phyloP scores from a whole-genome alignment of 2,888 invertebrate genomes.

The Aelia acuminata region DNA sequence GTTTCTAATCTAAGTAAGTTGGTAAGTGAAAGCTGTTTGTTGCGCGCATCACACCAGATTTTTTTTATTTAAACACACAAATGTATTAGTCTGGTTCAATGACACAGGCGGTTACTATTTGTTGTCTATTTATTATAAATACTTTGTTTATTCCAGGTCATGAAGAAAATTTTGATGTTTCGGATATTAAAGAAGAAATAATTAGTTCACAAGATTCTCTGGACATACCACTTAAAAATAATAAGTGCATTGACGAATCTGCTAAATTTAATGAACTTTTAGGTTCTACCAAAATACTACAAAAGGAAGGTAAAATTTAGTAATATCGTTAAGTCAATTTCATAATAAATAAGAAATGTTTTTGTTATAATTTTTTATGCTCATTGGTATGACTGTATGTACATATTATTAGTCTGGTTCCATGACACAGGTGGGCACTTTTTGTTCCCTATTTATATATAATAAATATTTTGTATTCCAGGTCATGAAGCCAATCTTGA shows the following conservation, averaged over 20 bases:
- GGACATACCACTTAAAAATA: background rate
- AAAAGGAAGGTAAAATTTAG: background rate
- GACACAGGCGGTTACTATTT: background rate
- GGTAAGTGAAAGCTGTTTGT: too few species aligned
- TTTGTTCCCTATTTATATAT: background rate
- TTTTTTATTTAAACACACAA: too few species aligned
- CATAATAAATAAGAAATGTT: background rate
- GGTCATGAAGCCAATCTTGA: background rate
- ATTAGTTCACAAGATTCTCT: constrained; percentile 4
- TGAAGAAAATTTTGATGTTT: background rate
- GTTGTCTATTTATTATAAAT: background rate
- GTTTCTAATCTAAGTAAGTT: too few species aligned
- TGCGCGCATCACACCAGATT: too few species aligned
- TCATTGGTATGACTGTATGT: background rate
- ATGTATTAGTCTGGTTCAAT: too few species aligned
- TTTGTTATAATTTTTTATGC: background rate
- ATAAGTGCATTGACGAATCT: background rate
- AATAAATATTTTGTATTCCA: background rate
- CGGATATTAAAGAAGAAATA: background rate
- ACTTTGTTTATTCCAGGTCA: background rate
- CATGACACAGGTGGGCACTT: background rate
- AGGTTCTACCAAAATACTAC: background rate
- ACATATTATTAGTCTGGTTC: too few species aligned
- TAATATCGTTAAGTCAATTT: background rate
- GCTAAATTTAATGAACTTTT: background rate